A percentile compares a stretch with the other conserved stretches of the same genome.
These are phyloP conservation scores for Tipula helvola DNA, from an alignment of 2,888 invertebrate species.

Conservation along the genomic window DNA sequence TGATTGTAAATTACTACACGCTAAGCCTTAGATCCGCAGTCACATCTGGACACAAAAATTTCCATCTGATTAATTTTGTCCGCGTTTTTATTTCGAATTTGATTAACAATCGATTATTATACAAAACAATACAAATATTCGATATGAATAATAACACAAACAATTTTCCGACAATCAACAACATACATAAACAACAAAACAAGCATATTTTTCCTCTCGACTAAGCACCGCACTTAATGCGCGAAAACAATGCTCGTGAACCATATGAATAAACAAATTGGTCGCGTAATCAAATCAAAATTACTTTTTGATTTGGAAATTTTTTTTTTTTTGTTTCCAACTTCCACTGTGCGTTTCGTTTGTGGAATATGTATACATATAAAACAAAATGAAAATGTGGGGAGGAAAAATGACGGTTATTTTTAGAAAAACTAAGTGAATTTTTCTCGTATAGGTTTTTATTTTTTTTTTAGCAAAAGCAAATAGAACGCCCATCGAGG, in stretches of 20 bases:
- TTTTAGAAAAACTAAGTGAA: neutral
- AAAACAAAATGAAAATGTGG: neutral
- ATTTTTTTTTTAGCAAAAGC: neutral
- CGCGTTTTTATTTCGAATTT: neutral
- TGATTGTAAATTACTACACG: too few species aligned
- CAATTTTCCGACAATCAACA: neutral
- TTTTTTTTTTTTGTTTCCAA: too few species aligned
- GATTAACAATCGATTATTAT: neutral
- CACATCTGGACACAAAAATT: neutral
- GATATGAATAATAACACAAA: neutral
- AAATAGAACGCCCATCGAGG: neutral
- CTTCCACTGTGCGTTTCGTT: neutral
- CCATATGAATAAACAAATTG: neutral
- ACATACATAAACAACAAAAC: neutral
- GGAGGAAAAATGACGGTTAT: neutral
- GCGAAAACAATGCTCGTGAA: neutral
- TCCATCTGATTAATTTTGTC: neutral
- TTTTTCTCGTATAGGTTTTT: neutral
- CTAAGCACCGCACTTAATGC: neutral
- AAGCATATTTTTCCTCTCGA: neutral
- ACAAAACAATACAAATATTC: neutral
- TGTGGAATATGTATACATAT: neutral
- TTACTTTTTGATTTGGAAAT: neutral
- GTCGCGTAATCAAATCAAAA: neutral
- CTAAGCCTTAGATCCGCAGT: neutral